phyloP scores from a whole-genome alignment of 2,797 vertebrate species.

The Synaphobranchus kaupii region DNA sequence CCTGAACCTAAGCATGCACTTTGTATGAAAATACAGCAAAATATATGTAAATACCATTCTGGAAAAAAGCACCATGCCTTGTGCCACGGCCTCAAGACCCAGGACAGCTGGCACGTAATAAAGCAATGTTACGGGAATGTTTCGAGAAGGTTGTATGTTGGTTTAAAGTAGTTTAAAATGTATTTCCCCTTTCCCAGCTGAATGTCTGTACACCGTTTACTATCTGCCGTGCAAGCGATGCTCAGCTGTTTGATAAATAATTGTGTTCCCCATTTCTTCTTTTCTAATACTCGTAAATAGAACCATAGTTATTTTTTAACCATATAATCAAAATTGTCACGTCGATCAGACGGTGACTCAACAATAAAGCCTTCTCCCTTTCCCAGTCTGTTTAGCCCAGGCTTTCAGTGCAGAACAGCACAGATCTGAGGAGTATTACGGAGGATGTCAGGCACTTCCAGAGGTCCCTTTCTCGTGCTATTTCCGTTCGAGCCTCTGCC shows the following conservation, averaged over 20 bases:
- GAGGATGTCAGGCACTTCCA: not conserved
- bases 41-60: not conserved
- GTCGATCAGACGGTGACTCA: not conserved
- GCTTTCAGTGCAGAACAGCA: not conserved
- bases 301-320: too few species aligned
- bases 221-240: not conserved
- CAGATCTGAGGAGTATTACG: too few species aligned
- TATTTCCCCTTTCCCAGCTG: not conserved
- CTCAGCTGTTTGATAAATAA: not conserved
- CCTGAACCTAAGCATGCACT: not conserved
- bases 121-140: not conserved
- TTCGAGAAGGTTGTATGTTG: not conserved
- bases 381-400: not conserved
- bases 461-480: not conserved
- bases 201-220: not conserved
- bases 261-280: too few species aligned
- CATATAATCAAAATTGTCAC: not conserved
- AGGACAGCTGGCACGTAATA: not conserved
- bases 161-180: not conserved
- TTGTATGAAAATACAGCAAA: not conserved
- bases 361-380: not conserved
- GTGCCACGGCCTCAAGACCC: not conserved
- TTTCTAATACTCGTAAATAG: not conserved
- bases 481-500: not conserved
- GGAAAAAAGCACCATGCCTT: not conserved